phyloP scores from a whole-genome alignment of 2,888 invertebrate species.

The Eilema caniola region DNA sequence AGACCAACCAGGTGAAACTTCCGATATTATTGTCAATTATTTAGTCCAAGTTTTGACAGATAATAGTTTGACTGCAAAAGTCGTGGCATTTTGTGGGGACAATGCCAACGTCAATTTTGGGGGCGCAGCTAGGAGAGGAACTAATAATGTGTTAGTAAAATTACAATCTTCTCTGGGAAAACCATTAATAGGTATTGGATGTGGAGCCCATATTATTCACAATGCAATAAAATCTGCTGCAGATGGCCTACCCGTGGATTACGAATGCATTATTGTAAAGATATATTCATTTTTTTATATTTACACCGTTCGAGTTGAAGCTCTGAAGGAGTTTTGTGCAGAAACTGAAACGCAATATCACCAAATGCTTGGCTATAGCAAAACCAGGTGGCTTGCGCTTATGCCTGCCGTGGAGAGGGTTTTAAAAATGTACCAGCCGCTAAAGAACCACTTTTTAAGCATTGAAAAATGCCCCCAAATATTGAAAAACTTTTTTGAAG shows the following conservation, averaged over 20 bases:
- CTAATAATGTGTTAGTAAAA: no score
- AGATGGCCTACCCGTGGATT: constrained; percentile 46
- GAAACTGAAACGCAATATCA: constrained; percentile 26
- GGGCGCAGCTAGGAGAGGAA: constrained; percentile 21
- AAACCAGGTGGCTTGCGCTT: constrained; percentile 46
- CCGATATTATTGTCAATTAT: constrained; percentile 49
- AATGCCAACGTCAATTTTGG: constrained; percentile 49
- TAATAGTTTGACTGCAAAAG: constrained; percentile 51
- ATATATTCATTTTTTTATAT: constrained; percentile 41
- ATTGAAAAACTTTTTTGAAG: no score
- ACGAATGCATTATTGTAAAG: constrained; percentile 42
- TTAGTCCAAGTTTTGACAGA: constrained; percentile 52
- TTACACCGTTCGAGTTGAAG: constrained; percentile 30
- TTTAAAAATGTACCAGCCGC: constrained; percentile 9
- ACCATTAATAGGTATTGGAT: constrained; percentile 36
- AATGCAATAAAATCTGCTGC: no score
- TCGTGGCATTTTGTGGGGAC: constrained; percentile 51
- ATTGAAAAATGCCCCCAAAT: no score
- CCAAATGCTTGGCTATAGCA: constrained; percentile 48
- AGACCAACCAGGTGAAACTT: constrained; percentile 48
- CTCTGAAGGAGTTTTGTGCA: constrained; percentile 44
- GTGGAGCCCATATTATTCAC: constrained; percentile 50
- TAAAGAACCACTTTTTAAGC: constrained; percentile 7
- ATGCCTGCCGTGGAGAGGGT: constrained; percentile 18
- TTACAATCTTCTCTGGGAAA: neutral